Evolutionary conservation across 2,888 invertebrate genomes (phyloP), one percentile per base, ranked within the genome.

Genomic region (Papilio elwesi): DNA sequence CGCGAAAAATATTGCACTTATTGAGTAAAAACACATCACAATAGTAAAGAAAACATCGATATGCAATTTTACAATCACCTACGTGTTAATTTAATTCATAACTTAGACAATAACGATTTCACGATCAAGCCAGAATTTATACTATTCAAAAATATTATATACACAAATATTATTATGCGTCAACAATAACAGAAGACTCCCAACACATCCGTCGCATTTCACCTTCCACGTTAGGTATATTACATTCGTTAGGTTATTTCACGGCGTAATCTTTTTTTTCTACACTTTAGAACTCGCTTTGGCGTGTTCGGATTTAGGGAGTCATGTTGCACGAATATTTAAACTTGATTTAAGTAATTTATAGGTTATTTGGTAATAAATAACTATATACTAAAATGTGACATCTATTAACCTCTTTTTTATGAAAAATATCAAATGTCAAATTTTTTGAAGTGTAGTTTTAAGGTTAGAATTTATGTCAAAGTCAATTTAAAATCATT

Each of bases 51-150:
- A 74, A 74, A 72, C 59, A 74, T 72, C 71, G 70, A 75, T 72
- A 74, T 76, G 70, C 71, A 51, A 49, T 69, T 71, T 76, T 65
- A 73, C 11, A 68, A 68, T 70, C 38, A 68, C 48, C 72, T 70
- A 72, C 65, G 38, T 51, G 52, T 71, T 72, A 38, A 62, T 55
- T 66, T 67, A 68, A 63, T 52, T 65, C 15, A 69, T 66, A 71
- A 66, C 62, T 66, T 59, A 70, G 57, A 55, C 6, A 13, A 62
- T 59, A 51, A 59, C 52, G 57, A 65, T 64, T 55, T 57, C 68
- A 11, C 16, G 36, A 16, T 64, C 26, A 71, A 74, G 64, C 57
- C 63, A 47, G 67, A 51, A 65, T 11, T 64, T 48, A 53, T 48
- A 55, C 26, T 12, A 68, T 63, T 63, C 16, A 48, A 66, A 68